Evolutionary conservation across 2,113 vertebrate genomes (phyloP), one percentile per base, ranked within the genome.

Genomic region (Lonchura striata): DNA sequence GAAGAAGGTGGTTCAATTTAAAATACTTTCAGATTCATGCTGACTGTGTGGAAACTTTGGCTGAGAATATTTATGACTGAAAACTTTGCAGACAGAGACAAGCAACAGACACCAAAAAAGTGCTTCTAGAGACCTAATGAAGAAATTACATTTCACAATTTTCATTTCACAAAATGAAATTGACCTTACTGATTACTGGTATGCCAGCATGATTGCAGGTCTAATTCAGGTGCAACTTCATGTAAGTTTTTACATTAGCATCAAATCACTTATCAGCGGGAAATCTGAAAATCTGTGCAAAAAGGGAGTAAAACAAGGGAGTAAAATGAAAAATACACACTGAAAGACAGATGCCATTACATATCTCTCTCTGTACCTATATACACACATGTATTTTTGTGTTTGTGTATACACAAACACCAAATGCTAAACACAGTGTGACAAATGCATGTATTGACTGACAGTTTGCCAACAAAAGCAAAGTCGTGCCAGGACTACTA

Each of bases 381-480:
- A 41, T 15, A 22, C 6, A 28, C 11, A 9, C 0, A 3, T 28
- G 9, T 39, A 33, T 52, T n/a, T 33, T 50, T 19, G 13, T 41
- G 6, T 63, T 12, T 53, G 4, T 23, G 3, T 6, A 4, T 24
- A 25, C 4, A 47, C 31, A 56, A 50, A 16, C 12, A 72, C 21
- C 2, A 2, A 0, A 3, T 25, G 35, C 19, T 39, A 27, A 92
- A 66, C 10, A 33, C 27, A 42, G 18, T 4, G 11, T 20, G 49
- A 52, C 25, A 75, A 53, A 21, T 15, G 2, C 3, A 17, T 2
- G 4, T 7, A 14, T 15, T 17, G 16, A 24, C 15, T 0, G 2
- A 59, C 9, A 27, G 37, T 84, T 60, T 37, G 18, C 41, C 13
- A 61, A 49, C 6, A 21, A 30, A 89, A 61, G 10, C 13, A 59